Evolutionary conservation across 2,113 vertebrate genomes (phyloP).

Genomic region (Anser brachyrhynchus): DNA sequence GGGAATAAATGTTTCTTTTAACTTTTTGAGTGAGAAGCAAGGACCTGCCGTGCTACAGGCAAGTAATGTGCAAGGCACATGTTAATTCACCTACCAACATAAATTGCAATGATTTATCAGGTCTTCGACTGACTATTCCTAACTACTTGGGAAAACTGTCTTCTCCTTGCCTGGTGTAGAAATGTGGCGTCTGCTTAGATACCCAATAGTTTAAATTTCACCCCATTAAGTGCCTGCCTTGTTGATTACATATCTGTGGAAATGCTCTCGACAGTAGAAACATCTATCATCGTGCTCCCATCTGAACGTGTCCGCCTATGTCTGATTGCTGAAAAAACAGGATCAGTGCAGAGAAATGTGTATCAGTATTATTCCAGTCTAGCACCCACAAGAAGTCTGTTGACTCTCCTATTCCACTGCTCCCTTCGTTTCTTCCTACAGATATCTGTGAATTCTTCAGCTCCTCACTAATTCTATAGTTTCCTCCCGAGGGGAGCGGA

Average conservation of each 20-base stretch:
- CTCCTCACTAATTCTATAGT: neutral
- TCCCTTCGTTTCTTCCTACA: neutral
- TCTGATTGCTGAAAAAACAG: rapidly evolving
- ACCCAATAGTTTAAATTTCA: neutral
- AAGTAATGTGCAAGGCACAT: rapidly evolving
- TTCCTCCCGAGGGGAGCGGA: neutral
- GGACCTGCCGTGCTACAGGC: neutral
- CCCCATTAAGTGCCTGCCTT: rapidly evolving
- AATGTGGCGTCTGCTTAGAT: neutral
- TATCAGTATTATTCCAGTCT: neutral
- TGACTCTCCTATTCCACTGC: neutral
- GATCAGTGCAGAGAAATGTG: neutral
- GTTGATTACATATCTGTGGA: neutral
- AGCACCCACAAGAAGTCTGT: neutral
- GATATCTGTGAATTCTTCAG: neutral
- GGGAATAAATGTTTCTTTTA: neutral
- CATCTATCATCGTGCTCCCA: neutral
- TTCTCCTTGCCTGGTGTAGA: neutral
- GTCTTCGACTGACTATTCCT: neutral
- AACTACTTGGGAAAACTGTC: neutral
- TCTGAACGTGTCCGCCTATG: rapidly evolving
- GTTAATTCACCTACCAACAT: rapidly evolving
- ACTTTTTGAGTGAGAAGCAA: neutral
- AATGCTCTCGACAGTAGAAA: neutral
- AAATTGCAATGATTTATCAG: neutral